Evolutionary conservation across 1,140 invertebrate species (phyloP).

Genomic region (Drosophila pandora): DNA sequence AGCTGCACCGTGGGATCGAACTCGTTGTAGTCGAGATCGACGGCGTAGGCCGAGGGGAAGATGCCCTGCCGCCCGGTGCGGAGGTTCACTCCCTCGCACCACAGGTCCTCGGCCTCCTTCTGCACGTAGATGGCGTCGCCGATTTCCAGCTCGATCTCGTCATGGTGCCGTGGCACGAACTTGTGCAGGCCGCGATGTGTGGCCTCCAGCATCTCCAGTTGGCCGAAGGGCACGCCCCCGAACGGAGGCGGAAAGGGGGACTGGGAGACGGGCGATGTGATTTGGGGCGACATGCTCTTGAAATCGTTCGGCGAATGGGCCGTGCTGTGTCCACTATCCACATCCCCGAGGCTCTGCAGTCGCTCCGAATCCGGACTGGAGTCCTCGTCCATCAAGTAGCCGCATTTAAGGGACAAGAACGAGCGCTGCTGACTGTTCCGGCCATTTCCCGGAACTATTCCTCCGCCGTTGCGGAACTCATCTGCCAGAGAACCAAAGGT

Average conservation of each 20-base stretch:
- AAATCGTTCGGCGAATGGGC: conserved; percentile 93
- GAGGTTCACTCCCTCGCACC: conserved; percentile 99
- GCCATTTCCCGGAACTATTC: conserved; percentile 17
- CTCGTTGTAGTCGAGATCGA: conserved; percentile 97
- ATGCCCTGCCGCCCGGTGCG: conserved; percentile 96
- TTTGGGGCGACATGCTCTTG: conserved; percentile 92
- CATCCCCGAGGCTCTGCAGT: conserved; percentile 89
- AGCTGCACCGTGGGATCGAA: conserved; percentile 94
- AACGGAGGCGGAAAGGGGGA: conserved; percentile 85
- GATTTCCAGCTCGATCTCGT: conserved; percentile 98
- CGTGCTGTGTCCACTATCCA: conserved; percentile 94
- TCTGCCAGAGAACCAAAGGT: conserved; percentile 86
- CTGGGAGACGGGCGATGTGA: conserved; percentile 84
- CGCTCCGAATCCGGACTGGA: conserved; percentile 93
- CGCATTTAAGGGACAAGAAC: conserved; percentile 90
- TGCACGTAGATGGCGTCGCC: conserved; percentile 98
- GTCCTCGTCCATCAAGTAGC: conserved; percentile 91
- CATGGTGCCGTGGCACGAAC: conserved; percentile 96
- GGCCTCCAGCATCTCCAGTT: conserved; percentile 95
- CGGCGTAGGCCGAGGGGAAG: conserved; percentile 98
- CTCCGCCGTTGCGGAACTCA: conserved; percentile 85
- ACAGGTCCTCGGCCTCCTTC: conserved; percentile 97
- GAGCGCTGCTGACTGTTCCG: conserved; percentile 84
- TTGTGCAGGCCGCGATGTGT: conserved; percentile 98
- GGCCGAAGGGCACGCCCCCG: conserved; percentile 89